A percentile compares a stretch with the other conserved stretches of the same genome.
Evolutionary conservation across 2,888 invertebrate genomes (phyloP).

Genomic region (Argyresthia goedartella): DNA sequence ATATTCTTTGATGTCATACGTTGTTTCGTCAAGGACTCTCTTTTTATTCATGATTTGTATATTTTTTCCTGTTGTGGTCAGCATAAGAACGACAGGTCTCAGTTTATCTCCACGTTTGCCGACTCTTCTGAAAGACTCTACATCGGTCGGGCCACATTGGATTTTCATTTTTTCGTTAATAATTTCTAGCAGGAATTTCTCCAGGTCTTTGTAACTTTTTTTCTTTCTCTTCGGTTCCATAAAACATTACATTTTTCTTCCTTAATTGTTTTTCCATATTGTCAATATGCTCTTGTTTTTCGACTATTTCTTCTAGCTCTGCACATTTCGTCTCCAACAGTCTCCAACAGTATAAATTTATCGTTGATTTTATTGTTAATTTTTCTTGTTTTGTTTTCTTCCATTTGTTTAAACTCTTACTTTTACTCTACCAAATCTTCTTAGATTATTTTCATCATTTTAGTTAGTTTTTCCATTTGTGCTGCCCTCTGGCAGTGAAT

Average conservation of each 20-base stretch:
- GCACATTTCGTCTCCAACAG: too few relatives aligned
- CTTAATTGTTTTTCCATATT: not conserved
- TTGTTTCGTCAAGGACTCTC: not conserved
- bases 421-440: not conserved
- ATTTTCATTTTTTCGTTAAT: not conserved
- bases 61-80: not conserved
- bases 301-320: not conserved
- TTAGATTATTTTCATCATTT: not conserved
- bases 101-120: not conserved
- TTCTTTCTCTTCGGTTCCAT: not conserved
- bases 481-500: not conserved
- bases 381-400: not conserved
- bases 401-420: not conserved
- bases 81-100: not conserved
- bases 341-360: not conserved
- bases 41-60: not conserved
- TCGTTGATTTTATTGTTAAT: not conserved
- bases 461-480: not conserved
- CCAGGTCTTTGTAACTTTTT: not conserved
- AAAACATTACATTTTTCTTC: not conserved
- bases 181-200: not conserved
- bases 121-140: not conserved
- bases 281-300: not conserved
- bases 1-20: not conserved
- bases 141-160: not conserved